These are phyloP conservation scores for Eristalis pertinax DNA, from an alignment of 2,888 invertebrate species.

Conservation along the genomic window DNA sequence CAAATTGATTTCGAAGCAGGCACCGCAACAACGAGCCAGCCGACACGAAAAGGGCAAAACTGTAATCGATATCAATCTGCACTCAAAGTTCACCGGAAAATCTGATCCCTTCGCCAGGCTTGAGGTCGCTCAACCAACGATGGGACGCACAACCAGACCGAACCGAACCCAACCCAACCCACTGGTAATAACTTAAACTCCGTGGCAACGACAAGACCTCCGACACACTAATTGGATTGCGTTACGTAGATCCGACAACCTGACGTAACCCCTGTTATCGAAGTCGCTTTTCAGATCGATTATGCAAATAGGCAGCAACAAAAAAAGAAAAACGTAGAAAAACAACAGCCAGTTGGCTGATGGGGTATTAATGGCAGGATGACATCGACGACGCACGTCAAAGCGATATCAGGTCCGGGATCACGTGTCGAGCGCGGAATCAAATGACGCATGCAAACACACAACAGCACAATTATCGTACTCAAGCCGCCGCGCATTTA, in stretches of 20 bases:
- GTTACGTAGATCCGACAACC: neutral
- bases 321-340: neutral
- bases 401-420: neutral
- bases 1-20: neutral
- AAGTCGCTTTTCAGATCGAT: neutral
- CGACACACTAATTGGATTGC: neutral
- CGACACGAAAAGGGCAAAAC: conserved; percentile 6
- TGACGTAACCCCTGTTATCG: neutral
- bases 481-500: neutral
- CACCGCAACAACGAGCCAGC: neutral
- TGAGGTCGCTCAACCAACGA: neutral
- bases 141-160: neutral
- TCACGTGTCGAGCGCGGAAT: neutral
- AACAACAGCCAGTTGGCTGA: neutral
- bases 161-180: neutral
- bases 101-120: neutral
- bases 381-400: neutral
- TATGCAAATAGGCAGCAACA: neutral
- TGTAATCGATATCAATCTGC: conserved; percentile 9
- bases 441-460: neutral
- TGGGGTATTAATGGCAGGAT: conserved; percentile 1
- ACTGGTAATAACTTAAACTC: neutral
- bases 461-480: neutral
- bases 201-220: neutral
- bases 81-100: conserved; percentile 4